Evolutionary conservation across 1,140 invertebrate species (phyloP), one percentile per base, ranked within the genome.

Genomic region (Drosophila ercepeae): DNA sequence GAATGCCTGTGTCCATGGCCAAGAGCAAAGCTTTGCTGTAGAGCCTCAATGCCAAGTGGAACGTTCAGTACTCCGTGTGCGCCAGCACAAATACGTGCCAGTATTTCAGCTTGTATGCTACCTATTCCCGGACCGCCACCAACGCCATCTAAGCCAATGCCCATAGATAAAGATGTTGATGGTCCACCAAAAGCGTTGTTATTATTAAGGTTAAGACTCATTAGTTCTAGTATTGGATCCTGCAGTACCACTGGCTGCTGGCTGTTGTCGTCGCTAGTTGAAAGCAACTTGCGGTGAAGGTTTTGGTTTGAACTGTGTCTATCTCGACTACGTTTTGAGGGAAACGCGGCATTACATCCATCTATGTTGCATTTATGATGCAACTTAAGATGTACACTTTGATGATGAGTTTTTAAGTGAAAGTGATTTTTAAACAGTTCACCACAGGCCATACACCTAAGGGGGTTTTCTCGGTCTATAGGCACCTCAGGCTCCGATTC

Each of bases 311-410:
- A 95, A 78, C 97, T 97, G 91, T 99, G 98, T 2, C 98, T 93
- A 89, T 99, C 98, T 58, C 98, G 94, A 69, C 96, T 98, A 46
- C 97, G 92, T 90, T 98, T 99, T 0, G 97, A 98, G n/a, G 97
- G 97, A 89, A 99, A 99, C 0, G 97, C 95, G 0, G 97, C 97
- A 91, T 97, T 97, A 90, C 98, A 99, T n/a, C 98, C 98, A 64
- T 98, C 97, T 2, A 99, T 96, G 65, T 95, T 97, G 92, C 98
- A 99, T 83, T 97, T 97, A 92, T 99, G 98, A 95, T 98, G 98
- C 58, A 99, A 91, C 92, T 99, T 99, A 39, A 99, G 94, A 92
- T 99, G 98, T 0, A 98, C 96, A 91, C 97, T 98, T 92, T 98
- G 97, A 92, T 98, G 99, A 89, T 99, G 98, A 0, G 96, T 97